These are phyloP conservation scores for Manis pentadactyla DNA, from an alignment of 2,797 vertebrate genomes.

Conservation along the genomic window DNA sequence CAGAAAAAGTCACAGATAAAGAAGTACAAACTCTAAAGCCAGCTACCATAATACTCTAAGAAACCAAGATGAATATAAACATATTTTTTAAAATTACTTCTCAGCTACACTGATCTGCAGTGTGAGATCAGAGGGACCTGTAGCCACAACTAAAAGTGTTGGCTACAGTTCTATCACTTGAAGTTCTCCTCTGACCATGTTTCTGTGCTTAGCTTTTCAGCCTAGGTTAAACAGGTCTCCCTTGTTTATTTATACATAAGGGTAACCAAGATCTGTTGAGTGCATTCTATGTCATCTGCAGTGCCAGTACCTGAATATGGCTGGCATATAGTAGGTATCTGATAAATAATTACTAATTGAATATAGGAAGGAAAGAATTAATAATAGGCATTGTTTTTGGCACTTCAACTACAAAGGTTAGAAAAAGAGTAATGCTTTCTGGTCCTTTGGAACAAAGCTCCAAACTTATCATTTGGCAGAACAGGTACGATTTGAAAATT, in stretches of 20 bases:
- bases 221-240: not conserved
- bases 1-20: not conserved
- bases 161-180: not conserved
- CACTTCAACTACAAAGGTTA: not conserved
- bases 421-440: not conserved
- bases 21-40: not conserved
- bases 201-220: not conserved
- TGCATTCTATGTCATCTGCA: not conserved
- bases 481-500: not conserved
- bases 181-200: not conserved
- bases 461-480: not conserved
- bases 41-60: not conserved
- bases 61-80: not conserved
- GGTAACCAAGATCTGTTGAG: not conserved
- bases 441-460: not conserved
- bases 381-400: not conserved
- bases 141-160: not conserved
- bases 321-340: not conserved
- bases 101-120: not conserved
- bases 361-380: not conserved
- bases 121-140: not conserved
- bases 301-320: not conserved
- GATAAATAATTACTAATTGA: not conserved
- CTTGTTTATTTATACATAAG: not conserved
- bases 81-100: not conserved